Evolutionary conservation across 2,113 vertebrate genomes (phyloP).

Genomic region (Protobothrops mucrosquamatus): DNA sequence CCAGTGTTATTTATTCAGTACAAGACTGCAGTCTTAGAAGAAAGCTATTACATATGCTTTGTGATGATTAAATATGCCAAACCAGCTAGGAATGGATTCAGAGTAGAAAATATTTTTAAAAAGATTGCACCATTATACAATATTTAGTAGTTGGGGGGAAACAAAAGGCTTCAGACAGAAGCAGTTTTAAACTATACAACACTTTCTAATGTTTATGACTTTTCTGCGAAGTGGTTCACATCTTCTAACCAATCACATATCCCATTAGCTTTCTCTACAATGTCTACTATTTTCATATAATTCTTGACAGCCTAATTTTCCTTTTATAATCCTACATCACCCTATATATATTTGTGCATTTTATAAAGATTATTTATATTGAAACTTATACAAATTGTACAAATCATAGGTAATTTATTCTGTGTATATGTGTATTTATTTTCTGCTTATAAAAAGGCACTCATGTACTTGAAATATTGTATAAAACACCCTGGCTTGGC

Average conservation of each 20-base stretch:
- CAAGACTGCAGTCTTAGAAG: background rate
- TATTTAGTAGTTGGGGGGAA: background rate
- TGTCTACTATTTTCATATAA: background rate
- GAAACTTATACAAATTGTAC: background rate
- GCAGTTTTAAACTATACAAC: background rate
- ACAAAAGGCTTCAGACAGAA: background rate
- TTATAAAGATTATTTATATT: background rate
- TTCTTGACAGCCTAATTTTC: background rate
- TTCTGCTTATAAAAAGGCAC: background rate
- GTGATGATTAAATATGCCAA: background rate
- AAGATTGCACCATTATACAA: background rate
- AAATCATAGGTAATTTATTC: background rate
- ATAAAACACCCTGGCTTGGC: background rate
- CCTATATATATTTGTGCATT: background rate
- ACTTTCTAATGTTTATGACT: background rate
- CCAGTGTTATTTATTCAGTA: background rate
- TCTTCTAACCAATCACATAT: conserved; percentile 17
- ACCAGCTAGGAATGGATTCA: background rate
- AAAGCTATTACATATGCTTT: background rate
- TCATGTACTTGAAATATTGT: background rate
- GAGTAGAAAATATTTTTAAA: background rate
- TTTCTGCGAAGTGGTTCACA: conserved; percentile 3
- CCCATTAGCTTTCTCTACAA: background rate
- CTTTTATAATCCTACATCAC: background rate
- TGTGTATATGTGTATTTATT: background rate